These are phyloP conservation scores for Zapornia atra DNA, from an alignment of 2,113 vertebrate genomes.

Conservation along the genomic window DNA sequence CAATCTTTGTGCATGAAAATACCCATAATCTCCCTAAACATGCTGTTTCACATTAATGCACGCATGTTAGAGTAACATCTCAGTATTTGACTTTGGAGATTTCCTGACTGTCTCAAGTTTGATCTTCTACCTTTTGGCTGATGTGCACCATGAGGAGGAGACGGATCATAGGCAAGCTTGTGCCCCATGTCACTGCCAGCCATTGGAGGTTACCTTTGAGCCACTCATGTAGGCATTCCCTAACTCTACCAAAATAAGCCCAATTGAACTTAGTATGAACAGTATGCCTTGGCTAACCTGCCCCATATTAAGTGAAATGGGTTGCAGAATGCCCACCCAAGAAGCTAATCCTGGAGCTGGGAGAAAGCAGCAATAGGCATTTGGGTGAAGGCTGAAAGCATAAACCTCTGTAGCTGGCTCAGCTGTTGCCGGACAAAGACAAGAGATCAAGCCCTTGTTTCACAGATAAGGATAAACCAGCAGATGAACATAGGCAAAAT, in stretches of 20 bases:
- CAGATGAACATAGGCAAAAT: slow-evolving; percentile 39
- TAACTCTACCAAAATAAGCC: background rate
- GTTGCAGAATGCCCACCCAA: background rate
- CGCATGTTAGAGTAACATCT: background rate
- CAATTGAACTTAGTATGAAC: background rate
- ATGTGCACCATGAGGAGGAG: background rate
- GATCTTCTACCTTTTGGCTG: background rate
- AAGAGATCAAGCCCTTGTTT: slow-evolving; percentile 36
- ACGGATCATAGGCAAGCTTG: background rate
- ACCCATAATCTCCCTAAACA: background rate
- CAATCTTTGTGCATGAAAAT: background rate
- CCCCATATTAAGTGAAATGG: background rate
- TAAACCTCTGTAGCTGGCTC: slow-evolving; percentile 29
- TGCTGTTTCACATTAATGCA: slow-evolving; percentile 7
- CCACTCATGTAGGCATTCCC: background rate
- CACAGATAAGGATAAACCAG: slow-evolving; percentile 9
- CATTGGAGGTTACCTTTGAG: fast-evolving
- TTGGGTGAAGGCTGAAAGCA: background rate
- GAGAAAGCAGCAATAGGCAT: background rate
- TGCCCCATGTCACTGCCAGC: background rate
- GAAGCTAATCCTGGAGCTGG: slow-evolving; percentile 15
- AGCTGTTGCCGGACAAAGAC: slow-evolving; percentile 49
- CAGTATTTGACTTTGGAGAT: background rate
- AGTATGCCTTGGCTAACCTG: background rate
- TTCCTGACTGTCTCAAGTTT: slow-evolving; percentile 1